Base-by-base conservation (phyloP, 35 echinoderm and acorn worm genomes). In the Stichopus chloronotus region DNA sequence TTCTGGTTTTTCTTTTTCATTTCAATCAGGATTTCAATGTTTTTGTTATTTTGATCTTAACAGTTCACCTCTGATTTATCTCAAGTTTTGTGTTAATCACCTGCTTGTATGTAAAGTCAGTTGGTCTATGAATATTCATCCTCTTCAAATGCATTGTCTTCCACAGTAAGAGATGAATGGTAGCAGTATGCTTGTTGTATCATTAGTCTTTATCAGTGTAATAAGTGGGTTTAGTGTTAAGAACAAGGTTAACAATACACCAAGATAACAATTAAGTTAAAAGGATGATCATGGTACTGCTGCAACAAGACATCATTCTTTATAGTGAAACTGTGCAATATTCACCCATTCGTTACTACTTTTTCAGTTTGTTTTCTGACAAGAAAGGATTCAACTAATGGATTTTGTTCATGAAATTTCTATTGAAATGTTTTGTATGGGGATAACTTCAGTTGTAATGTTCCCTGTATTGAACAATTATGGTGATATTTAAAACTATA, bases 401-500 rank as follows among this genome's bases (percentile, higher is more conserved):
- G 17, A 74, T 14, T 74, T 74, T 74, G 69, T 74, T 74, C 14
- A 74, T 21, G 12, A 74, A 74, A 74, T 74, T 74, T 74, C 14
- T 74, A 74, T 74, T 74, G 69, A 74, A n/a, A 74, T 74, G 22
- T 74, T 74, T 74, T n/a, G 69, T 74, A 74, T 74, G 69, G 17
- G 22, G 69, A 74, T 74, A 74, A 74, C 20, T 24, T 74, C 7
- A 20, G 69, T 74, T 74, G 17, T 19, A 74, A 74, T 74, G 69
- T 74, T 74, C 17, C 22, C 69, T 74, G 69, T 74, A 7, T n/a
- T 6, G 17, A 74, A 20, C 69, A 74, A 74, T 74, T 74, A 74
- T 74, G 69, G 69, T 74, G 69, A 74, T 74, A 74, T 74, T 74
- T 74, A 74, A 74, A 43, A 74, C 22, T 74, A 74, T 74, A 74